phyloP scores from a whole-genome alignment of 2,888 invertebrate species.

The Linyphia triangularis region DNA sequence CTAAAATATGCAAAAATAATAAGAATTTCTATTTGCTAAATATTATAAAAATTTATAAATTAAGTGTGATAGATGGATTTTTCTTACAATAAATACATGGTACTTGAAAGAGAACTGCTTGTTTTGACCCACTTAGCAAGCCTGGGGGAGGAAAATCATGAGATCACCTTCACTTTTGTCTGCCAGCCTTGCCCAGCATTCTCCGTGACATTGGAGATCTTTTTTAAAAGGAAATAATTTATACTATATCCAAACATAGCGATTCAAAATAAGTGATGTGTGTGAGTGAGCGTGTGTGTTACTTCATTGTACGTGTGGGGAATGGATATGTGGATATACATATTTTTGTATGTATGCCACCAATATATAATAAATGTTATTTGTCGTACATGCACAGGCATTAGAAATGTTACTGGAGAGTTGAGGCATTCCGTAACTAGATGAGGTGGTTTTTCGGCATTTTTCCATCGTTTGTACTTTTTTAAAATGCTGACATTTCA shows the following conservation, averaged over 20 bases:
- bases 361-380: constrained; percentile 62
- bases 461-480: constrained; percentile 60
- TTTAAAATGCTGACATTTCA: constrained; percentile 39
- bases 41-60: no score
- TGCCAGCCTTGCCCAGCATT: no score
- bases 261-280: constrained; percentile 49
- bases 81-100: no score
- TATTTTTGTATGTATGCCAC: constrained; percentile 74
- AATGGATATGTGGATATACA: constrained; percentile 70
- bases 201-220: no score
- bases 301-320: constrained; percentile 35
- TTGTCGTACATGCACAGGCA: constrained; percentile 73
- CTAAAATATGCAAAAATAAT: no score
- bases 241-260: constrained; percentile 63
- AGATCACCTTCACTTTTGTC: no score
- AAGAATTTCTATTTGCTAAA: no score
- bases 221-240: constrained; percentile 61
- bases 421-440: constrained; percentile 62
- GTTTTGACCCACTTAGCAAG: no score
- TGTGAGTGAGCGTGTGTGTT: constrained; percentile 16
- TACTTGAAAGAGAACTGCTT: no score
- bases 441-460: constrained; percentile 57
- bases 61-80: no score
- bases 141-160: no score
- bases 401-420: constrained; percentile 64